Percentiles rank a stretch among this genome's conserved stretches.
These are phyloP conservation scores for Leptopilina boulardi DNA, from an alignment of 1,140 invertebrate species.

Conservation along the genomic window DNA sequence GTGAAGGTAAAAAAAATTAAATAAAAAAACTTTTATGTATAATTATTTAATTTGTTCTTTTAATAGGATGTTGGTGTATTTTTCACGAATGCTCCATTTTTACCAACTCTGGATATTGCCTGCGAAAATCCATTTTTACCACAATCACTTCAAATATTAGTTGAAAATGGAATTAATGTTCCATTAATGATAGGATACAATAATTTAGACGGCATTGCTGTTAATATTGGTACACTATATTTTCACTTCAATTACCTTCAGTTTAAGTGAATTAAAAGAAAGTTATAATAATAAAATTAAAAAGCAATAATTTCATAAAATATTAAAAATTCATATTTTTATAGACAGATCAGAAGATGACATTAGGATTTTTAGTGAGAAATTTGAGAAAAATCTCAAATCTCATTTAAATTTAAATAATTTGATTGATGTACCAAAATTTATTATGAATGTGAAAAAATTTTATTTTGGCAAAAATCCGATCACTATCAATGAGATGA, in stretches of 20 bases:
- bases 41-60: background rate
- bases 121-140: slow-evolving; percentile 64
- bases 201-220: slow-evolving; percentile 76
- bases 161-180: slow-evolving; percentile 73
- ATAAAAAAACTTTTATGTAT: too few relatives aligned
- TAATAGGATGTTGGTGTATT: background rate
- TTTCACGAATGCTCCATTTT: slow-evolving; percentile 33
- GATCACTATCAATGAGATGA: slow-evolving; percentile 55
- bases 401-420: slow-evolving; percentile 37
- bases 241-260: background rate
- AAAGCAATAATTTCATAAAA: background rate
- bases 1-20: slow-evolving; percentile 51
- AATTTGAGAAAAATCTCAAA: slow-evolving; percentile 38
- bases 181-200: slow-evolving; percentile 79
- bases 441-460: slow-evolving; percentile 69
- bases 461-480: slow-evolving; percentile 73
- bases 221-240: slow-evolving; percentile 62
- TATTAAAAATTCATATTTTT: background rate
- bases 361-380: slow-evolving; percentile 33
- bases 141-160: slow-evolving; percentile 54
- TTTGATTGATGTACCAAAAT: slow-evolving; percentile 38
- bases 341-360: background rate
- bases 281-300: background rate
- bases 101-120: slow-evolving; percentile 49
- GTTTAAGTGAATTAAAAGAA: background rate